Base-by-base conservation (phyloP, 2,888 invertebrate genomes). In the Melanophora roralis region DNA sequence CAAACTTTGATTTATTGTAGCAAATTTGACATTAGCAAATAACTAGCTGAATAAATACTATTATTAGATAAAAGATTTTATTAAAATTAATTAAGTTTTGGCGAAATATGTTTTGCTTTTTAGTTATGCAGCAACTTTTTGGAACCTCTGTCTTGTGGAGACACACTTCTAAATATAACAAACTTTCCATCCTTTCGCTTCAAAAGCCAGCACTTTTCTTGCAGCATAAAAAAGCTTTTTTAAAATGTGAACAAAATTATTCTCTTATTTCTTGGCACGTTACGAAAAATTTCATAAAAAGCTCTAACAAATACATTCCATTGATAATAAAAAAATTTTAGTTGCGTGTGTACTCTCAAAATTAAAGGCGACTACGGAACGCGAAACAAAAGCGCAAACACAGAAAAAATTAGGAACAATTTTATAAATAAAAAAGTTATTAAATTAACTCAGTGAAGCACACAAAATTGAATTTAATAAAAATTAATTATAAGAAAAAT, bases 271-370 rank as follows among this genome's bases (percentile, higher is more conserved):
- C 45, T 34, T 32, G 16, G 12, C 11, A 11, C 2, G 12, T 27
- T 2, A 16, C 12, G 19, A 12, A 49, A 38, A 73, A 65, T 23
- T 16, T 38, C 6, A 21, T 2, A 3, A 43, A 72, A 79, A 79
- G 72, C 62, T 72, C 51, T 68, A n/a, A 19, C 21, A 21, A n/a
- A 55, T 34, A 60, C 49, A 75, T 36, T 40, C 49, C 34, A 68
- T 21, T 27, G 45, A 45, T 47, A 27, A n/a, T 55, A 9, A 27
- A 51, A 45, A 19, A 76, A 76, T 43, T n/a, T 76, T 67, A 80
- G 80, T 80, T 80, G 75, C 62, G 80, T 80, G 72, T 62, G 27
- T 76, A 72, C 80, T 76, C 75, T 80, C 55, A 57, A 57, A 62
- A 68, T 67, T 51, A 76, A 72, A 55, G 80, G 72, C 68, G 67